Base-by-base conservation (phyloP, 1,140 invertebrate species). In the Caenorhabditis remanei region DNA sequence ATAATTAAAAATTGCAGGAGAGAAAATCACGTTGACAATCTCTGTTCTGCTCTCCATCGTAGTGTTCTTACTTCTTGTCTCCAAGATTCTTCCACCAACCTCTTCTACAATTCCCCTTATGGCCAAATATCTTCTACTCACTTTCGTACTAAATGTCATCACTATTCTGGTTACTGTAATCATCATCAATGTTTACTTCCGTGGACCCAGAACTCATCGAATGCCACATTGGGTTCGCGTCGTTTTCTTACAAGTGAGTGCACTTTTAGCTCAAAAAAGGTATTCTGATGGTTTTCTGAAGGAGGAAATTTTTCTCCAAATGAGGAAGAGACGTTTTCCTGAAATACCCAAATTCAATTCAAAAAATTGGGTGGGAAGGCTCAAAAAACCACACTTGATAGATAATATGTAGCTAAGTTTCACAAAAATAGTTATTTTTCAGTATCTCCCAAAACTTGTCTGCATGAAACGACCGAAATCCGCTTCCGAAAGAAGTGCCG, bases 81-180 rank as follows among this genome's bases (percentile, higher is more conserved):
- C 97, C 87, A 99, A 99, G 94, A 99, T 99, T 93, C 94, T 99
- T 88, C 98, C 98, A 83, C 98, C 97, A 13, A 99, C 97, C 0
- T 98, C 97, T 32, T 94, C 98, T 19, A 97, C 98, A 90, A 94
- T 99, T 90, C 97, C 97, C 0, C 88, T 93, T 53, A 93, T 92
- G 19, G 88, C 87, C 32, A 89, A 89, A 86, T 99, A 99, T 94
- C 95, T 99, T 71, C 94, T 99, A 4, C 99, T 99, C 93, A 99
- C 98, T 46, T 99, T 99, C 94, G 98, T 99, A 87, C 99, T 99
- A 96, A 99, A 99, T 93, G 99, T 98, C 41, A 96, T 99, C 89
- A 98, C 97, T 94, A 99, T 99, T 94, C 94, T 99, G 85, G 96
- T 99, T 8, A 99, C 98, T 0, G 98, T 99, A 40, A 96, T 99